Conservation (phyloP, 2,113 vertebrate species). For the Emberiza fucata region DNA sequence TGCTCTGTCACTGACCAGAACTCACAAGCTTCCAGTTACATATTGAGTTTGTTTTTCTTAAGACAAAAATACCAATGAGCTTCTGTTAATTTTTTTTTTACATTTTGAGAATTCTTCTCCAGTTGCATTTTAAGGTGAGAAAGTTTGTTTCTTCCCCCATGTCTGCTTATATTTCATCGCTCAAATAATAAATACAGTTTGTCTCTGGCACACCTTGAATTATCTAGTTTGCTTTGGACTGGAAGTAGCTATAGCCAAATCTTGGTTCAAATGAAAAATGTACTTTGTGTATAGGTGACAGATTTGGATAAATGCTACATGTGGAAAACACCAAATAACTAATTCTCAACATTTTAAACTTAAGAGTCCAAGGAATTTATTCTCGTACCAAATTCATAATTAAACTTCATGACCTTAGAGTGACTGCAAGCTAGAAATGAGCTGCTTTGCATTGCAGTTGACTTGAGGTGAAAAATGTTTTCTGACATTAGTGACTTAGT, state of each 20-base stretch:
- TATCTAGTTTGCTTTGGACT: background rate
- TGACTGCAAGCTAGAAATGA: constrained; percentile 27
- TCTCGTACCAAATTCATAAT: constrained; percentile 24
- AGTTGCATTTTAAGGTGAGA: background rate
- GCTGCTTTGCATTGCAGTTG: background rate
- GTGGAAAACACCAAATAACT: background rate
- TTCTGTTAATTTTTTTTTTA: background rate
- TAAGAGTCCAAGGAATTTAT: background rate
- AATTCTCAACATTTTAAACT: background rate
- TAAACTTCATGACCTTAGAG: constrained; percentile 39
- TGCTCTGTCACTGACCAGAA: background rate
- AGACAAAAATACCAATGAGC: background rate
- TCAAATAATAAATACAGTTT: background rate
- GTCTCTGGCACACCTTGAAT: background rate
- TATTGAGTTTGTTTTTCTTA: background rate
- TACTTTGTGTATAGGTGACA: background rate
- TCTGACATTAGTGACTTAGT: background rate
- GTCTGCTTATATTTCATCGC: background rate
- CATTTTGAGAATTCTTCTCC: background rate
- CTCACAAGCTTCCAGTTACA: background rate
- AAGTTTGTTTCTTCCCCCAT: background rate
- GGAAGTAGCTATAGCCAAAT: background rate
- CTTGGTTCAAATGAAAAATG: background rate
- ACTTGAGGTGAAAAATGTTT: background rate
- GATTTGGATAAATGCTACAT: background rate